A percentile compares a stretch with the other conserved stretches of the same genome.
phyloP scores from a whole-genome alignment of 2,888 invertebrate species.

The Notocelia uddmanniana region DNA sequence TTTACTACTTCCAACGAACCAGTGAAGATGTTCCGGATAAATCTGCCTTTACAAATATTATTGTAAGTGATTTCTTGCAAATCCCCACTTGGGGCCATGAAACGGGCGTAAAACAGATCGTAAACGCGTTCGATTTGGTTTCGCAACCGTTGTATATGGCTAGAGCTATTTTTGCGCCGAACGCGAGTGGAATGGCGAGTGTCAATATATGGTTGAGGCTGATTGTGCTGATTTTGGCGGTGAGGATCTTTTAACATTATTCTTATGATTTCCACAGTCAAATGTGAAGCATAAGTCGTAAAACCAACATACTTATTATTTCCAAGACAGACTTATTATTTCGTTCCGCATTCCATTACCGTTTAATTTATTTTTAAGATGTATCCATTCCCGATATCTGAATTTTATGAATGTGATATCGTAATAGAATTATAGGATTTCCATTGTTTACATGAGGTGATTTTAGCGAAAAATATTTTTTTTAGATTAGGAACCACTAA shows the following conservation, averaged over 20 bases:
- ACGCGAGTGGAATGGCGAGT: constrained; percentile 28
- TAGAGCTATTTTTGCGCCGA: constrained; percentile 49
- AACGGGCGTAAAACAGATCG: constrained; percentile 68
- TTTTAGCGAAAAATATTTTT: too few relatives aligned
- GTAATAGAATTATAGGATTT: too few relatives aligned
- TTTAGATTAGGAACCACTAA: too few relatives aligned
- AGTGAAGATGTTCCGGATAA: constrained; percentile 8
- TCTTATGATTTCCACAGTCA: too few relatives aligned
- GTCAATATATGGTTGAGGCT: constrained; percentile 54
- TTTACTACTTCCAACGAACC: neutral
- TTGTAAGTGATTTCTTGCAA: constrained; percentile 19
- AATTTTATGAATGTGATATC: too few relatives aligned
- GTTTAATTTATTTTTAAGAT: too few relatives aligned
- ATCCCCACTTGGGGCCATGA: constrained; percentile 57
- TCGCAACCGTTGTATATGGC: constrained; percentile 59
- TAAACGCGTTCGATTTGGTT: constrained; percentile 60
- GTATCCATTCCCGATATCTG: too few relatives aligned
- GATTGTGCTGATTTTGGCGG: constrained; percentile 57
- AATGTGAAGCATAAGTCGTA: too few relatives aligned
- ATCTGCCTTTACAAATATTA: constrained; percentile 21
- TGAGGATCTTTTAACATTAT: constrained; percentile 53
- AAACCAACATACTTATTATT: too few relatives aligned
- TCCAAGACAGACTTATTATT: too few relatives aligned
- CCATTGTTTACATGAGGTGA: too few relatives aligned
- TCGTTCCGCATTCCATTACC: too few relatives aligned